Evolutionary conservation across 1,140 invertebrate genomes (phyloP).

Genomic region (Sesamia nonagrioides): DNA sequence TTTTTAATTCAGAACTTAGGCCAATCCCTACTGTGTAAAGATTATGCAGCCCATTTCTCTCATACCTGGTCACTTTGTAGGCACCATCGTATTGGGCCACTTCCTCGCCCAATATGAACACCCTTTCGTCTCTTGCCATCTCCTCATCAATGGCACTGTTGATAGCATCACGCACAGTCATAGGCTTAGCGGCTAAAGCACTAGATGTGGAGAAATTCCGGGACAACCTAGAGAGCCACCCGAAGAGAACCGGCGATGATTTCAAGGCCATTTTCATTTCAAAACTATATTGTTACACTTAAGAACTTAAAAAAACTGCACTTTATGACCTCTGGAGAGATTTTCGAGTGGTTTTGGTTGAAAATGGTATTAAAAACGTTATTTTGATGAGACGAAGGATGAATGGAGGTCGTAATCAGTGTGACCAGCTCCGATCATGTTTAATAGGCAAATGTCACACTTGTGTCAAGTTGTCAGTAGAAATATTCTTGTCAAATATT

Average conservation of each 20-base stretch:
- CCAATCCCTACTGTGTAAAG: background rate
- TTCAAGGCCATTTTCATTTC: slow-evolving; percentile 82
- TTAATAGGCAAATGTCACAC: background rate
- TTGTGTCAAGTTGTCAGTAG: too few relatives aligned
- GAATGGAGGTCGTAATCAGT: slow-evolving; percentile 81
- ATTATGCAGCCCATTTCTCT: slow-evolving; percentile 8
- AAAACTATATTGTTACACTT: slow-evolving; percentile 59
- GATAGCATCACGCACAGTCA: slow-evolving; percentile 98
- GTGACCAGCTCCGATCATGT: background rate
- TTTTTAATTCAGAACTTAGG: background rate
- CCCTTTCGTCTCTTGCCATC: slow-evolving; percentile 97
- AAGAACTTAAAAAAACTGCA: slow-evolving; percentile 50
- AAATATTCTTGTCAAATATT: too few relatives aligned
- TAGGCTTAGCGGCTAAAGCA: slow-evolving; percentile 89
- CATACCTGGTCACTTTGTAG: slow-evolving; percentile 94
- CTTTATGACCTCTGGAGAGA: slow-evolving; percentile 56
- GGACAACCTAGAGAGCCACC: slow-evolving; percentile 68
- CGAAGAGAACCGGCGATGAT: slow-evolving; percentile 77
- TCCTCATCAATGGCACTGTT: slow-evolving; percentile 99
- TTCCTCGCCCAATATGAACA: slow-evolving; percentile 99
- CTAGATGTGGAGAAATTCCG: slow-evolving; percentile 79
- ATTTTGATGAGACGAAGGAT: slow-evolving; percentile 73
- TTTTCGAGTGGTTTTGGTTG: slow-evolving; percentile 58
- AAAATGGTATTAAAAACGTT: slow-evolving; percentile 72
- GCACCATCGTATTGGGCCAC: slow-evolving; percentile 99